A percentile compares a stretch with the other conserved stretches of the same genome.
Evolutionary conservation across 2,888 invertebrate species (phyloP).

Genomic region (Acanthoscelides obtectus): DNA sequence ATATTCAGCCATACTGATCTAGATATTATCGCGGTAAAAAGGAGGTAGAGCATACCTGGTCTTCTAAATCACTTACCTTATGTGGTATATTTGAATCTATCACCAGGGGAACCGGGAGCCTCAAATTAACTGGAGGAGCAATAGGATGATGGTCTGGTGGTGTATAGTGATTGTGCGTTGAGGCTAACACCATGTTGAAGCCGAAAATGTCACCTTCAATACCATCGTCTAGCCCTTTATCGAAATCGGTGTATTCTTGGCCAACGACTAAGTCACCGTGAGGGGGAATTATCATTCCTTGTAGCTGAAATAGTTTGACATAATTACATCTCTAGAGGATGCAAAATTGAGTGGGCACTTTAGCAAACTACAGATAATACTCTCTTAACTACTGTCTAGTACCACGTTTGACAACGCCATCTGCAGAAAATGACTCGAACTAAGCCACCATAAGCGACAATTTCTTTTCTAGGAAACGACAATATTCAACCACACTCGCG

Average conservation of each 20-base stretch:
- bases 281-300: constrained; percentile 52
- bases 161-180: constrained; percentile 39
- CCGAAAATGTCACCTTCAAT: constrained; percentile 66
- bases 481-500: too few relatives aligned
- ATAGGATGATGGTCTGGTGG: background rate
- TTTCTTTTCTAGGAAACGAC: too few relatives aligned
- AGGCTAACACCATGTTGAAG: constrained; percentile 58
- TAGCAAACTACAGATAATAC: too few relatives aligned
- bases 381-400: too few relatives aligned
- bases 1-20: too few relatives aligned
- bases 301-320: constrained; percentile 52
- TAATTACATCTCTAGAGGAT: too few relatives aligned
- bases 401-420: too few relatives aligned
- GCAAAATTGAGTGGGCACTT: constrained; percentile 1
- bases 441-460: too few relatives aligned
- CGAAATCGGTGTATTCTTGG: constrained; percentile 63
- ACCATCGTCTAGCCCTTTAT: constrained; percentile 61
- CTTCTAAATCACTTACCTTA: background rate
- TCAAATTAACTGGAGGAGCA: background rate
- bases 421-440: too few relatives aligned
- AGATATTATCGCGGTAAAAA: too few relatives aligned
- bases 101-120: background rate
- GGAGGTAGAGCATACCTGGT: too few relatives aligned
- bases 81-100: background rate
- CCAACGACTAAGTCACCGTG: constrained; percentile 65